phyloP scores from a whole-genome alignment of 64 coral and sea anemone species.

The Cladopsammia gracilis region DNA sequence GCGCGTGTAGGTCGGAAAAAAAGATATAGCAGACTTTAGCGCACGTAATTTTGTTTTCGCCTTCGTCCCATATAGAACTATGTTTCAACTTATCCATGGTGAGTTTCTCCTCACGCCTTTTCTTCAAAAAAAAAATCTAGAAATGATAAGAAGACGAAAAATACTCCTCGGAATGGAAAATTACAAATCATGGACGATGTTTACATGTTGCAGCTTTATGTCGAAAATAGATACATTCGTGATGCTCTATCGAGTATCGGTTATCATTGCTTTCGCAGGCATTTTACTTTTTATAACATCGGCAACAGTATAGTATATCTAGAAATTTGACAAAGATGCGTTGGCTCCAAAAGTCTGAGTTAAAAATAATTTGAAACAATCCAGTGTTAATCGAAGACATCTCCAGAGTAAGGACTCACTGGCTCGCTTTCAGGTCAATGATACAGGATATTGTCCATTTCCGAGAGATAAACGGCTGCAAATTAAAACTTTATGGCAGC shows the following conservation, averaged over 20 bases:
- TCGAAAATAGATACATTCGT: neutral
- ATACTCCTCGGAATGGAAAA: too few relatives aligned
- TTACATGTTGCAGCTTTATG: neutral
- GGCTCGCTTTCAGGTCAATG: neutral
- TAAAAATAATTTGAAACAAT: neutral
- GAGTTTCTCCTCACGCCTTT: too few relatives aligned
- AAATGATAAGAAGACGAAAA: too few relatives aligned
- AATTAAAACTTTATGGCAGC: constrained; percentile 26
- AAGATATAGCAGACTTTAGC: too few relatives aligned
- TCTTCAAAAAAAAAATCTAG: too few relatives aligned
- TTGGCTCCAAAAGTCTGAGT: constrained; percentile 21
- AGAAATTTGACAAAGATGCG: neutral
- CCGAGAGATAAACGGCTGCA: constrained; percentile 10
- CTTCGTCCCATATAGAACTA: too few relatives aligned
- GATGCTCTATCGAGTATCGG: neutral
- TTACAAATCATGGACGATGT: too few relatives aligned
- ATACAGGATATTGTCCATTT: constrained; percentile 30
- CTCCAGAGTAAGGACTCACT: neutral
- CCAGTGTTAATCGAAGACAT: constrained; percentile 27
- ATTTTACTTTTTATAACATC: neutral
- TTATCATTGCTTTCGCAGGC: constrained; percentile 17
- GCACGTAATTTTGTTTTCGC: too few relatives aligned
- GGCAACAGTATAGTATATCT: neutral
- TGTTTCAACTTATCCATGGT: too few relatives aligned
- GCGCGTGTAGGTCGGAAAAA: too few relatives aligned